These are phyloP conservation scores for Drosophila recens DNA, from an alignment of 2,888 invertebrate genomes.

Conservation along the genomic window DNA sequence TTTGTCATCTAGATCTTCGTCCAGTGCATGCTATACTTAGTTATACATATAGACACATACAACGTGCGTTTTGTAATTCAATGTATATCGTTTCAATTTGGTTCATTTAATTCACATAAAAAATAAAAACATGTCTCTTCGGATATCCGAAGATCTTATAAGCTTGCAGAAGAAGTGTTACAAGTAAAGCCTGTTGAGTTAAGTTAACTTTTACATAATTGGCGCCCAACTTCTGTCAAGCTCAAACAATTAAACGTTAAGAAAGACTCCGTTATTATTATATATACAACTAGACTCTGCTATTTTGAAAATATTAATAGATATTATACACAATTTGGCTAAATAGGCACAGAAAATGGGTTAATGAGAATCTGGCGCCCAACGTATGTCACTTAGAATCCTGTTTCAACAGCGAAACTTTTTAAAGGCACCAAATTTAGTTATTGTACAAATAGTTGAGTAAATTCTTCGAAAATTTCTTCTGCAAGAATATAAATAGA, in stretches of 20 bases:
- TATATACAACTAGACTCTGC: too few species aligned
- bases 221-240: slow-evolving; percentile 2
- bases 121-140: slow-evolving; percentile 4
- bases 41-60: slow-evolving; percentile 57
- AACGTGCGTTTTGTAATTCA: slow-evolving; percentile 43
- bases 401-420: neutral
- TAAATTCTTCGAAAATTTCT: neutral
- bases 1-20: slow-evolving; percentile 87
- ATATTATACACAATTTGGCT: too few species aligned
- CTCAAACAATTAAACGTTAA: too few species aligned
- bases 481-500: slow-evolving; percentile 10
- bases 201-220: neutral
- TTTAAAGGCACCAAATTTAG: too few species aligned
- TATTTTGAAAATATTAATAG: too few species aligned
- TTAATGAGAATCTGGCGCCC: neutral
- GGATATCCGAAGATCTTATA: slow-evolving; percentile 14
- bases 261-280: too few species aligned
- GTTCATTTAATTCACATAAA: slow-evolving; percentile 1
- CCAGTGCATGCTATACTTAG: slow-evolving; percentile 76
- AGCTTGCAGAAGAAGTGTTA: slow-evolving; percentile 16
- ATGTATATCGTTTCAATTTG: slow-evolving; percentile 20
- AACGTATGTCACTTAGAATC: neutral
- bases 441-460: neutral
- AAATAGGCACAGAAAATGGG: too few species aligned
- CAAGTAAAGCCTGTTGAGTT: too few species aligned